Conservation (phyloP, 2,888 invertebrate species). For the Cecidostiba fungosa region DNA sequence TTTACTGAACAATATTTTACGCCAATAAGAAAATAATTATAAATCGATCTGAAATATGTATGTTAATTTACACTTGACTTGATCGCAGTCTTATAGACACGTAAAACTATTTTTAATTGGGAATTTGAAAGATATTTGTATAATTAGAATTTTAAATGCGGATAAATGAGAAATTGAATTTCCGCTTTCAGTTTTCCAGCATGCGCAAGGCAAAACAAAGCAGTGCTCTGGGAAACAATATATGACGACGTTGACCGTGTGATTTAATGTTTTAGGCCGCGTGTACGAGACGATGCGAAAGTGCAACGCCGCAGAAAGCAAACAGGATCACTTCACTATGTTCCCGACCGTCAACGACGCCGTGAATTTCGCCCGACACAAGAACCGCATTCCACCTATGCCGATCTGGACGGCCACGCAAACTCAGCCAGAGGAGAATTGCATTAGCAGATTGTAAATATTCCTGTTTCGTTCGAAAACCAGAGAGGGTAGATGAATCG, state of each 20-base stretch:
- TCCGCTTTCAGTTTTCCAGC: background rate
- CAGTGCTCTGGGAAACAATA: background rate
- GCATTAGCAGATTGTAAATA: slow-evolving; percentile 66
- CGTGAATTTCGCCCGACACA: slow-evolving; percentile 79
- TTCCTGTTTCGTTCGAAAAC: slow-evolving; percentile 27
- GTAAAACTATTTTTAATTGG: too few relatives aligned
- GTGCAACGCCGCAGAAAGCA: slow-evolving; percentile 82
- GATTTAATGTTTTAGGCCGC: slow-evolving; percentile 81
- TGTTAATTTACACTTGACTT: too few relatives aligned
- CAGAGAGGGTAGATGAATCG: slow-evolving; percentile 22
- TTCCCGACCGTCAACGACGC: slow-evolving; percentile 89
- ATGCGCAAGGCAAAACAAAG: background rate
- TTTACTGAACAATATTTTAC: background rate
- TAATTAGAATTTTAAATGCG: too few relatives aligned
- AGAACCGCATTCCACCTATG: slow-evolving; percentile 68
- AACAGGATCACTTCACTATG: slow-evolving; percentile 82
- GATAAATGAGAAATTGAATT: background rate
- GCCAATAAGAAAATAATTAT: too few relatives aligned
- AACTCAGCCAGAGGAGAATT: slow-evolving; percentile 67
- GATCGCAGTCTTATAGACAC: too few relatives aligned
- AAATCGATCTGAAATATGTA: too few relatives aligned
- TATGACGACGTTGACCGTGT: background rate
- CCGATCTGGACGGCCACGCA: slow-evolving; percentile 70
- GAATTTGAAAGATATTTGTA: too few relatives aligned
- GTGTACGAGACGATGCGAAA: slow-evolving; percentile 85